Percentiles rank a stretch among this genome's conserved stretches.
phyloP scores from a whole-genome alignment of 2,888 invertebrate species.

The Lasius platythorax region DNA sequence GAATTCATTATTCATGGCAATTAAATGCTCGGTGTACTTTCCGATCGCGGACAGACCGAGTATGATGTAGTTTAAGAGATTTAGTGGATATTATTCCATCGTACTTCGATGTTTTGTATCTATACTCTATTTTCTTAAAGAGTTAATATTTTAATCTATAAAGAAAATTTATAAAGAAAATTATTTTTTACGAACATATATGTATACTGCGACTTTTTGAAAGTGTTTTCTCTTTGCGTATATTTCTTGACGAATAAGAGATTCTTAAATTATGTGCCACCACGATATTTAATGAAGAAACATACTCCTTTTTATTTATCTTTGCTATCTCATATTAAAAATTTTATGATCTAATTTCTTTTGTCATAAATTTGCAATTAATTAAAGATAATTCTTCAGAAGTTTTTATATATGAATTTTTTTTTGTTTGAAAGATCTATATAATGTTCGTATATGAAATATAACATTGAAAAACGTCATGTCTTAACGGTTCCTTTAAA shows the following conservation, averaged over 20 bases:
- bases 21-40: constrained; percentile 71
- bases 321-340: not conserved
- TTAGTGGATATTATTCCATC: not conserved
- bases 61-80: constrained; percentile 9
- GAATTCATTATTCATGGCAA: constrained; percentile 82
- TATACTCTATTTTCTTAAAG: not conserved
- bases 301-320: not conserved
- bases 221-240: not conserved
- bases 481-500: not conserved
- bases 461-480: not conserved
- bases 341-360: not conserved
- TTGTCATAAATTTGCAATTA: not conserved
- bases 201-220: not conserved
- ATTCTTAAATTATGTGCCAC: not conserved
- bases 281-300: not conserved
- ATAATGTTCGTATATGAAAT: not conserved
- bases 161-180: not conserved
- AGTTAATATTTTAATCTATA: not conserved
- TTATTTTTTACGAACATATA: not conserved
- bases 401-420: not conserved
- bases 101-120: not conserved
- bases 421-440: not conserved
- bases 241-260: not conserved
- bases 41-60: constrained; percentile 36
- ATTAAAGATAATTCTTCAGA: not conserved